Evolutionary conservation across 2,888 invertebrate genomes (phyloP).

Genomic region (Nomada flava): DNA sequence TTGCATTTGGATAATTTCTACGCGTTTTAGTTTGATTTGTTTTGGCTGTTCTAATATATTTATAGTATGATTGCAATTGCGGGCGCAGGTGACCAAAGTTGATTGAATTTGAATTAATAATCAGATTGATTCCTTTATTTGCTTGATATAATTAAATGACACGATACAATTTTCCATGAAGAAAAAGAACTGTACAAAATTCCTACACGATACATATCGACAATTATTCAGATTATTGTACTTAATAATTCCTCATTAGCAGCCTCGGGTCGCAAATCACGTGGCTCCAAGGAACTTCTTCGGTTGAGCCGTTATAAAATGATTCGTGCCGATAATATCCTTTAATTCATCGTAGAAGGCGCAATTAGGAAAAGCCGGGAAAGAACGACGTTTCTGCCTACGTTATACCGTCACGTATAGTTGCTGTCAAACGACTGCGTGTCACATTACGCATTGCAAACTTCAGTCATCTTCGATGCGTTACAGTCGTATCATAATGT

Average conservation of each 20-base stretch:
- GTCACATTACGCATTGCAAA: constrained; percentile 38
- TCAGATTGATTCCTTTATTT: too few species aligned
- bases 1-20: too few species aligned
- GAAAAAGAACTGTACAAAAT: not conserved
- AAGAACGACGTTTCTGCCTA: not conserved
- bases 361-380: constrained; percentile 42
- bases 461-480: constrained; percentile 10
- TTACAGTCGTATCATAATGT: constrained; percentile 6
- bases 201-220: not conserved
- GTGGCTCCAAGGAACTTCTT: not conserved
- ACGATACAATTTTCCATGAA: too few species aligned
- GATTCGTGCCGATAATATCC: constrained; percentile 5
- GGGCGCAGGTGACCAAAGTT: too few species aligned
- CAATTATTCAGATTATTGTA: not conserved
- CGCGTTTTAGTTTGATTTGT: too few species aligned
- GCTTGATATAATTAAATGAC: too few species aligned
- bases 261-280: constrained; percentile 11
- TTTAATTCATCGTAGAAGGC: constrained; percentile 15
- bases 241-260: not conserved
- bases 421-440: not conserved
- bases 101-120: too few species aligned
- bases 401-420: not conserved
- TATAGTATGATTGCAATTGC: too few species aligned
- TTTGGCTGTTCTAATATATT: too few species aligned
- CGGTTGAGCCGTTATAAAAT: constrained; percentile 27